Conservation (phyloP, 2,888 invertebrate genomes). For the Mongoloraphidia duomilia region DNA sequence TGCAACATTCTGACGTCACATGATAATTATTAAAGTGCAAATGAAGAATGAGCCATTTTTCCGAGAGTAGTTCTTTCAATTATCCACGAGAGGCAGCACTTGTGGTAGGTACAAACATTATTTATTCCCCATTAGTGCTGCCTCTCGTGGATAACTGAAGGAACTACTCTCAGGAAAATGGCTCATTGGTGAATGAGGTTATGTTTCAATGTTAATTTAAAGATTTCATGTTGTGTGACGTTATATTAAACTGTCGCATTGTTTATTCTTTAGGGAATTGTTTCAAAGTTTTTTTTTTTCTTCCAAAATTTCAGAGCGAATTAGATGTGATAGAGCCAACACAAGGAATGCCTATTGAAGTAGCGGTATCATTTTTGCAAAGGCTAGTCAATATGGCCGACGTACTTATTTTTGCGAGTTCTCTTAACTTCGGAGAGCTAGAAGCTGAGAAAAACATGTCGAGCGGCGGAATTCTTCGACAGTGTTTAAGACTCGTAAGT, state of each 20-base stretch:
- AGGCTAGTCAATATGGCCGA: constrained; percentile 97
- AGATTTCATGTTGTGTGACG: background rate
- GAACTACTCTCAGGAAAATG: too few relatives aligned
- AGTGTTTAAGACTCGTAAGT: constrained; percentile 83
- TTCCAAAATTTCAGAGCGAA: constrained; percentile 61
- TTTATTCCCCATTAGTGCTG: too few relatives aligned
- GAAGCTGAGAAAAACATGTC: constrained; percentile 99
- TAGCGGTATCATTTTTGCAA: constrained; percentile 96
- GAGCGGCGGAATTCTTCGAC: constrained; percentile 93
- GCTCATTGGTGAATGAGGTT: too few relatives aligned
- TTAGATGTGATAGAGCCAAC: constrained; percentile 96
- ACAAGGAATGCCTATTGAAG: constrained; percentile 96
- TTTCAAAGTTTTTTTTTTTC: constrained; percentile 3
- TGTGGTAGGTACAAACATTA: too few relatives aligned
- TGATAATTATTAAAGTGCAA: too few relatives aligned
- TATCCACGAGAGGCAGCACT: too few relatives aligned
- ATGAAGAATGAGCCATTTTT: too few relatives aligned
- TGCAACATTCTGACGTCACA: too few relatives aligned
- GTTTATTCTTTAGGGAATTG: background rate
- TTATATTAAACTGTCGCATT: background rate
- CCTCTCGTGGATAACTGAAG: too few relatives aligned
- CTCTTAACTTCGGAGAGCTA: constrained; percentile 91
- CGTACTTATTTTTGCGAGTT: constrained; percentile 94
- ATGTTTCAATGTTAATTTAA: too few relatives aligned
- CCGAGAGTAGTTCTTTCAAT: too few relatives aligned